These are phyloP conservation scores for Cyclura pinguis DNA, from an alignment of 2,797 vertebrate genomes.

Conservation along the genomic window DNA sequence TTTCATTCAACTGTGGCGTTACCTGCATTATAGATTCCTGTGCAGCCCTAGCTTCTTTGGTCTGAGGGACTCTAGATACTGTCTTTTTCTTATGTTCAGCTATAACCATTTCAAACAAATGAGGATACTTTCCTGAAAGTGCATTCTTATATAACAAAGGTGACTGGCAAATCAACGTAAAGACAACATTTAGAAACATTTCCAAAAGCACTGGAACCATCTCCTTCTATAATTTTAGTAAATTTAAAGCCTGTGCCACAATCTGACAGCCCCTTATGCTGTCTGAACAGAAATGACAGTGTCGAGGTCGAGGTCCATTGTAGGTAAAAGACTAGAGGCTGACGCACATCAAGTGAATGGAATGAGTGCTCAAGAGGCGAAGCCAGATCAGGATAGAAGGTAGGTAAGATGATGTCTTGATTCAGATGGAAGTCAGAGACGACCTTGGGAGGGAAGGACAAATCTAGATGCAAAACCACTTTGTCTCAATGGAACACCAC, in stretches of 20 bases:
- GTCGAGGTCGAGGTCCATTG: too few species aligned
- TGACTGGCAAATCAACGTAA: not conserved
- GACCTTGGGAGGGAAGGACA: too few species aligned
- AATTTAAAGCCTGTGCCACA: not conserved
- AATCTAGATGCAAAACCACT: too few species aligned
- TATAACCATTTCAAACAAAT: not conserved
- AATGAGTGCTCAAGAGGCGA: too few species aligned
- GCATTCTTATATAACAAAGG: not conserved
- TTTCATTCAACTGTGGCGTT: constrained; percentile 15
- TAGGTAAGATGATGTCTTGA: too few species aligned
- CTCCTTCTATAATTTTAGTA: not conserved
- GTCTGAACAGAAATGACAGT: not conserved
- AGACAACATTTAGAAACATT: not conserved
- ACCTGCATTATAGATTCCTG: not conserved
- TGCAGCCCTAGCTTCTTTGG: not conserved
- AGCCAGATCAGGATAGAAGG: too few species aligned
- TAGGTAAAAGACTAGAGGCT: too few species aligned
- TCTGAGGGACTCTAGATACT: not conserved
- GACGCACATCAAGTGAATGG: too few species aligned
- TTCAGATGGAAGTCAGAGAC: too few species aligned
- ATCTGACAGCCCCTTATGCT: not conserved
- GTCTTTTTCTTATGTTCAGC: not conserved
- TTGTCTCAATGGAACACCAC: too few species aligned
- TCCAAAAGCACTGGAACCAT: not conserved
- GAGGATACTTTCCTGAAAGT: not conserved